These are phyloP conservation scores for Potamarius usumacintae DNA, from an alignment of 2,113 vertebrate species.

Conservation along the genomic window DNA sequence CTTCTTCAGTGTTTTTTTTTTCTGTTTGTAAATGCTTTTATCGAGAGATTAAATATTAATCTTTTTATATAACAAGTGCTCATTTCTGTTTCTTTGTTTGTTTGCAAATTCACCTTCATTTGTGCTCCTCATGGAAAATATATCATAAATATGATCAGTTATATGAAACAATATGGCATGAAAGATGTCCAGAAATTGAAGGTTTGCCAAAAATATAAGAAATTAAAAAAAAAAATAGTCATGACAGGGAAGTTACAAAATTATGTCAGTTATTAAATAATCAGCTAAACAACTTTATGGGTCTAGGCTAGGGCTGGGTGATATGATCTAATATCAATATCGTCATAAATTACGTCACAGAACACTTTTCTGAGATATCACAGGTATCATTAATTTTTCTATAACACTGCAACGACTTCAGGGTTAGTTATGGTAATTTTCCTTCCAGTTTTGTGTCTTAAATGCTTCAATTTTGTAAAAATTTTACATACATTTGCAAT, in stretches of 20 bases:
- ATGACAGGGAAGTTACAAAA: neutral
- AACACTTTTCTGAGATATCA: neutral
- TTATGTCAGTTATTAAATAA: neutral
- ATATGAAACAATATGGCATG: neutral
- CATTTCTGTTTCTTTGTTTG: neutral
- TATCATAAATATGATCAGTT: neutral
- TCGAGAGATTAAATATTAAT: neutral
- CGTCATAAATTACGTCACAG: constrained; percentile 3
- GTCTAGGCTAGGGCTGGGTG: neutral
- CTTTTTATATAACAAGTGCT: constrained; percentile 16
- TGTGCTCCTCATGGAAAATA: neutral
- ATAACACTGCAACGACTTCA: neutral
- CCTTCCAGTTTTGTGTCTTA: neutral
- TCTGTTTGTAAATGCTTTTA: constrained; percentile 17
- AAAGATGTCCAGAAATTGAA: neutral
- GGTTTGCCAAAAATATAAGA: neutral
- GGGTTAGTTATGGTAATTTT: neutral
- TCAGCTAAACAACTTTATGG: neutral
- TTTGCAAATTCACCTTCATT: neutral
- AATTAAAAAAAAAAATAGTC: neutral
- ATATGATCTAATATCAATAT: neutral
- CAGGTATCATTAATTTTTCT: neutral
- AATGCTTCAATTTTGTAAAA: neutral
- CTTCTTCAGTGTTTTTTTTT: neutral
- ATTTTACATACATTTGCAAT: neutral